Conservation (phyloP, 30 jellyfish, hydroid and myxozoan species). For the Euphysa ruthae region DNA sequence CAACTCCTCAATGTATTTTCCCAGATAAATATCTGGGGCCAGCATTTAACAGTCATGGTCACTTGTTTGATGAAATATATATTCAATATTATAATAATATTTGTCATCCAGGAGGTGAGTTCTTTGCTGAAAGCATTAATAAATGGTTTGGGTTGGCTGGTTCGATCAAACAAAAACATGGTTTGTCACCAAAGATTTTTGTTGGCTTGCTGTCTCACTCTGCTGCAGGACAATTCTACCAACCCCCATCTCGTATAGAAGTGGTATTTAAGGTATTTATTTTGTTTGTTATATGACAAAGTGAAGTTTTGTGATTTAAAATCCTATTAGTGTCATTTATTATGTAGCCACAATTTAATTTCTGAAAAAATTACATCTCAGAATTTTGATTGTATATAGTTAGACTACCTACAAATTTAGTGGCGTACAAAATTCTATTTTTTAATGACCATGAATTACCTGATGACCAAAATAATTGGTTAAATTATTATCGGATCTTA, state of each 20-base stretch:
- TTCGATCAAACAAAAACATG: not conserved
- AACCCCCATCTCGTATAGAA: conserved; percentile 45
- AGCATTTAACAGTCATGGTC: conserved; percentile 28
- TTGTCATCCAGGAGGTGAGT: conserved; percentile 83
- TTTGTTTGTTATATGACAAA: too few relatives aligned
- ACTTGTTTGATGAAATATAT: conserved; percentile 68
- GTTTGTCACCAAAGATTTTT: conserved; percentile 50
- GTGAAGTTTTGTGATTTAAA: too few relatives aligned
- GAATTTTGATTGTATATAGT: too few relatives aligned
- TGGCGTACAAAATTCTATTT: too few relatives aligned
- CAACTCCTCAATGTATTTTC: conserved; percentile 13
- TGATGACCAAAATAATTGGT: too few relatives aligned
- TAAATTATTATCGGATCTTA: too few relatives aligned
- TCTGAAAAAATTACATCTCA: too few relatives aligned
- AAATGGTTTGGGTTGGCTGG: conserved; percentile 73
- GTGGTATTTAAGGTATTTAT: conserved; percentile 46
- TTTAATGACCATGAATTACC: too few relatives aligned
- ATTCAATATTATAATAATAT: conserved; percentile 72
- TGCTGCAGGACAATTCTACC: conserved; percentile 32
- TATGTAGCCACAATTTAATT: too few relatives aligned
- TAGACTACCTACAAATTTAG: too few relatives aligned
- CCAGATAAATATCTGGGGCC: not conserved
- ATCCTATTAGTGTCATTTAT: too few relatives aligned
- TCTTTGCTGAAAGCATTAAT: conserved; percentile 40
- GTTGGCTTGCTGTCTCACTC: conserved; percentile 83